Base-by-base conservation (phyloP, 1,140 invertebrate genomes). In the Penaeus japonicus region DNA sequence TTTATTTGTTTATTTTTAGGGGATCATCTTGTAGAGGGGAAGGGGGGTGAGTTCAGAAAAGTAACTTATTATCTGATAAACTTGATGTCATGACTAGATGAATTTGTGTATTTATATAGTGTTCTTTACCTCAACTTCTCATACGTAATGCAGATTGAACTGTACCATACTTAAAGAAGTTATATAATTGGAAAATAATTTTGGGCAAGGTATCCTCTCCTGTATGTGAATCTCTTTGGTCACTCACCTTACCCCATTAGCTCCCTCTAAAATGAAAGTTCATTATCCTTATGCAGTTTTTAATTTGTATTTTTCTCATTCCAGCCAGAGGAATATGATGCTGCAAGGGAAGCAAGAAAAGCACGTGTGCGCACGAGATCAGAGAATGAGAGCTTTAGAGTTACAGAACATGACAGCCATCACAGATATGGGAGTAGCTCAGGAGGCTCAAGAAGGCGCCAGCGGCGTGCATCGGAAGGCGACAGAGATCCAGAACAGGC, bases 401-500 rank as follows among this genome's bases (percentile, higher is more conserved):
- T 65, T 32, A 57, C 24, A 39, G 39, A 10, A 27, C 18, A 53
- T 12, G 86, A 87, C 18, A 70, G 70, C 12, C 62, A 83, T 55
- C 84, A 83, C 15, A 80, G 81, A 27, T 53, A 77, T 39, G 59
- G 81, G 35, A 27, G 81, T 27, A 39, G 32, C 54, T 10, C n/a
- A 12, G 62, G 77, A 30, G 73, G 84, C 20, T 53, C 53, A 20
- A 70, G 57, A 18, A 55, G 89, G 22, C 70, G 90, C 0, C 70
- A 88, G 77, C 70, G 90, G 18, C 75, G 90, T 17, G 90, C 89
- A 24, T 90, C 90, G 22, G 90, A 90, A 80, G 90, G 90, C 20
- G 90, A 90, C 79, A 55, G 84, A 24, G 59, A 75, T 22, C 83
- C 85, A 27, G 20, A 57, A 22, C 30, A 35, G 27, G 39, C 59